These are phyloP conservation scores for Heterodera filipjevi DNA, from an alignment of 2,888 invertebrate species.

Conservation along the genomic window DNA sequence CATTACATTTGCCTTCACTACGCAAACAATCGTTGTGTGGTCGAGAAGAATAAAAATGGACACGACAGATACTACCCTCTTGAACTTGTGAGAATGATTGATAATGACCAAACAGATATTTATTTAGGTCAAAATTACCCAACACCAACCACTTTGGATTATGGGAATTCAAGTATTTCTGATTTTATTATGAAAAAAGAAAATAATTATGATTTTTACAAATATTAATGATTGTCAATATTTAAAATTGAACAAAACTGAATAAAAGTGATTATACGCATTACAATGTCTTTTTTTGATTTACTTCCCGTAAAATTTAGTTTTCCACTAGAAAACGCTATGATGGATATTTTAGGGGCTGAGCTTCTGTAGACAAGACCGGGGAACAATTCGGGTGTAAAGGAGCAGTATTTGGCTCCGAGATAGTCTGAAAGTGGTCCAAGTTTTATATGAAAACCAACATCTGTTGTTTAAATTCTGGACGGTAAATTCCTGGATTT, in stretches of 20 bases:
- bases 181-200: background rate
- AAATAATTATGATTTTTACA: background rate
- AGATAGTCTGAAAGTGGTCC: background rate
- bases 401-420: background rate
- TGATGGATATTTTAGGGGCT: background rate
- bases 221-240: background rate
- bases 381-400: background rate
- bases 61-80: conserved; percentile 4
- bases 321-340: background rate
- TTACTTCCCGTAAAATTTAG: background rate
- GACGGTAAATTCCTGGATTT: background rate
- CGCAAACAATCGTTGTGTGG: background rate
- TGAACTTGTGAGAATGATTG: background rate
- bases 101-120: background rate
- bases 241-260: background rate
- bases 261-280: background rate
- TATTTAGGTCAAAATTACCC: background rate
- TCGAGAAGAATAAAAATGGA: background rate
- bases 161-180: background rate
- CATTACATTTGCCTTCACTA: background rate
- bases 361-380: background rate
- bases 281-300: background rate
- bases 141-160: background rate
- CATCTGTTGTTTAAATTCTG: background rate
- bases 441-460: background rate